A percentile compares a stretch with the other conserved stretches of the same genome.
Conservation (phyloP, 2,797 vertebrate genomes). For the Esox masquinongy region DNA sequence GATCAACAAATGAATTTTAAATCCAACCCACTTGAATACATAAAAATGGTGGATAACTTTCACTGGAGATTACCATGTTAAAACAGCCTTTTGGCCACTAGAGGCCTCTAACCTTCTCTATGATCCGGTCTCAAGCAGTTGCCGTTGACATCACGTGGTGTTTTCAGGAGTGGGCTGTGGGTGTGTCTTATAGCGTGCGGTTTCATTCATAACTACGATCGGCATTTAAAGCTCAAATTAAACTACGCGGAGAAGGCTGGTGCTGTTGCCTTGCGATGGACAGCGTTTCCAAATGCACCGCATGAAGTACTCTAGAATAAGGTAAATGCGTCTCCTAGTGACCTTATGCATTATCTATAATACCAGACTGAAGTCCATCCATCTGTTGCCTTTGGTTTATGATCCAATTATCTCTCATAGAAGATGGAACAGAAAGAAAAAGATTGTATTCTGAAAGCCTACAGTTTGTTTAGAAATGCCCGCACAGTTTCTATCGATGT, state of each 20-base stretch:
- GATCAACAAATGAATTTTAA: too few relatives aligned
- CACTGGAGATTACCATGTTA: too few relatives aligned
- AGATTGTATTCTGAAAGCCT: background rate
- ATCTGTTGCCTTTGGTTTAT: conserved; percentile 9
- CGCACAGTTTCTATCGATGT: background rate
- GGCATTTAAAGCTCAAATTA: conserved; percentile 49
- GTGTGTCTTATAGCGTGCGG: conserved; percentile 49
- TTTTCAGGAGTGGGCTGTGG: conserved; percentile 48
- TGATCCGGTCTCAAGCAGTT: background rate
- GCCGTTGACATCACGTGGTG: conserved; percentile 50
- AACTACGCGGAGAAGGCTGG: conserved; percentile 44
- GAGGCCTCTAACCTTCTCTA: too few relatives aligned
- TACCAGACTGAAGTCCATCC: background rate
- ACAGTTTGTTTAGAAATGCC: background rate
- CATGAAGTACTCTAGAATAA: conserved; percentile 37
- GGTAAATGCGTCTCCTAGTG: conserved; percentile 51
- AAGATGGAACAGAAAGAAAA: background rate
- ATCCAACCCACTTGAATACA: too few relatives aligned
- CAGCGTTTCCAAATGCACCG: conserved; percentile 42
- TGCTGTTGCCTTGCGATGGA: conserved; percentile 30
- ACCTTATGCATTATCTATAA: background rate
- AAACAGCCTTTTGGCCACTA: too few relatives aligned
- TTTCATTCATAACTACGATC: conserved; percentile 79
- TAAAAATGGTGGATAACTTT: too few relatives aligned
- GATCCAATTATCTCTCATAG: background rate